Percentiles rank a stretch among this genome's conserved stretches.
phyloP scores from a whole-genome alignment of 1,140 invertebrate genomes.

The Bradynema listronoti region DNA sequence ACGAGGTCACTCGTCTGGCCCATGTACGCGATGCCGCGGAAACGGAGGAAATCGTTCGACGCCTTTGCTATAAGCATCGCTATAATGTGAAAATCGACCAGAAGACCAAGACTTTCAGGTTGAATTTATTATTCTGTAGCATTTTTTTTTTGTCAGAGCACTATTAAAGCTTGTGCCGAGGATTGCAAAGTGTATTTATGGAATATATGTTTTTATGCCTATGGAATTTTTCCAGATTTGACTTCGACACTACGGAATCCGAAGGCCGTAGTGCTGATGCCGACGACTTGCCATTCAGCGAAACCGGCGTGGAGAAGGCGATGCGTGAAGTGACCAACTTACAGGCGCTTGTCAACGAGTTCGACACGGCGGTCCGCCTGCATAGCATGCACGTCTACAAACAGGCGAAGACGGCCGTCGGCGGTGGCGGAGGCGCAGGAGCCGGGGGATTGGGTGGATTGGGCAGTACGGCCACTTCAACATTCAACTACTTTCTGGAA shows the following conservation, averaged over 20 bases:
- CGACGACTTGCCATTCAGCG: not conserved
- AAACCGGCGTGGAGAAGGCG: not conserved
- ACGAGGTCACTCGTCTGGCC: constrained; percentile 22
- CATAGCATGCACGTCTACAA: not conserved
- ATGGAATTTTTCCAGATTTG: too few species aligned
- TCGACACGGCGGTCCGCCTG: not conserved
- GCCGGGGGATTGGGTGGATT: not conserved
- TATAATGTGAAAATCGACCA: constrained; percentile 22
- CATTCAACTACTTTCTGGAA: constrained; percentile 9
- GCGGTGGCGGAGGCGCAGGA: not conserved
- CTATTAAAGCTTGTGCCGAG: not conserved
- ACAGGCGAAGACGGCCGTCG: not conserved
- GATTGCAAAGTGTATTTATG: not conserved
- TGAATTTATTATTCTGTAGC: too few species aligned
- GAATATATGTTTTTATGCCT: too few species aligned
- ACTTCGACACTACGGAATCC: too few species aligned
- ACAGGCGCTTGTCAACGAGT: not conserved
- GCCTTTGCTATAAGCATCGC: constrained; percentile 10
- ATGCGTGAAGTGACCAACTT: not conserved
- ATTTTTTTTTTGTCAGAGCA: not conserved
- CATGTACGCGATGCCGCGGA: not conserved
- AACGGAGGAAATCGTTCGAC: constrained; percentile 13
- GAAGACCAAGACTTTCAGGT: constrained; percentile 20
- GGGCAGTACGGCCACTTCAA: too few species aligned
- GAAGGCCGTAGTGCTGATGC: too few species aligned